These are phyloP conservation scores for Cylloceria caligata DNA, from an alignment of 2,888 invertebrate genomes.

Conservation along the genomic window DNA sequence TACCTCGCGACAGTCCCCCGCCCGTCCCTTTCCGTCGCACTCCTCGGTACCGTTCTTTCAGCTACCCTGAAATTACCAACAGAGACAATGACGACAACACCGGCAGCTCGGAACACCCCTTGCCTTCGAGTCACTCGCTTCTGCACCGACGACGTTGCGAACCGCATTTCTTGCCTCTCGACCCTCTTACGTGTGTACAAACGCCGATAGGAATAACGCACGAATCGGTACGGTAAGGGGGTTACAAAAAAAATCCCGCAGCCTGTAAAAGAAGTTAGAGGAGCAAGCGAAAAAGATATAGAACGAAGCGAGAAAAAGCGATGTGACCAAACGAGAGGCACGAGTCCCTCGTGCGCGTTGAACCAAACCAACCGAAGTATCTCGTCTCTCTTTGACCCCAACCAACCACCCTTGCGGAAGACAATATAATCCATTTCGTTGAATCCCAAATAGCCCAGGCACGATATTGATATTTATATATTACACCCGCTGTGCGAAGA, in stretches of 20 bases:
- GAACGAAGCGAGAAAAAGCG: conserved; percentile 18
- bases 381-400: neutral
- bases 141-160: conserved; percentile 11
- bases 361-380: conserved; percentile 20
- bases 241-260: conserved; percentile 26
- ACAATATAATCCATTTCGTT: conserved; percentile 55
- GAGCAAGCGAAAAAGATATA: neutral
- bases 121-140: conserved; percentile 25
- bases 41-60: neutral
- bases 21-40: conserved; percentile 10
- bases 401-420: conserved; percentile 15
- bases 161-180: neutral
- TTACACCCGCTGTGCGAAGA: conserved; percentile 13
- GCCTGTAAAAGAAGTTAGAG: neutral
- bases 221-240: neutral
- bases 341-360: conserved; percentile 38
- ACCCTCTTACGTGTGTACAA: conserved; percentile 37
- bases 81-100: conserved; percentile 9
- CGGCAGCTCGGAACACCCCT: neutral
- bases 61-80: neutral
- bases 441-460: conserved; percentile 48
- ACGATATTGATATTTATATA: conserved; percentile 40
- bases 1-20: conserved; percentile 56
- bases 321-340: conserved; percentile 10
- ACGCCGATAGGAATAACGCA: conserved; percentile 6